phyloP scores from a whole-genome alignment of 2,113 vertebrate genomes.

The Hemiprocne comata region DNA sequence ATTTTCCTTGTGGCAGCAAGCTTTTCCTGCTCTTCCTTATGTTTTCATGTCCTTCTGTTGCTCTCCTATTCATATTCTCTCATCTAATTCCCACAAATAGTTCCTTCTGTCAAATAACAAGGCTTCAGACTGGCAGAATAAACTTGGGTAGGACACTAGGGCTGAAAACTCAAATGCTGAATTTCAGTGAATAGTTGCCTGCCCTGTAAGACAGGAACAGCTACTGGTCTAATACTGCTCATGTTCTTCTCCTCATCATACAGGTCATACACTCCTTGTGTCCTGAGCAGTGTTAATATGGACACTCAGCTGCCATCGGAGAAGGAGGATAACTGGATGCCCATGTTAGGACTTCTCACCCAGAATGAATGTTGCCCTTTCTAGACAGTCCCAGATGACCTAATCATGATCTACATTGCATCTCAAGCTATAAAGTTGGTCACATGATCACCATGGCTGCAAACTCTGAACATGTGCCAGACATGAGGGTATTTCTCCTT shows the following conservation, averaged over 20 bases:
- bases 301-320: rapidly evolving
- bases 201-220: neutral
- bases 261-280: neutral
- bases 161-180: neutral
- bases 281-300: neutral
- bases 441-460: neutral
- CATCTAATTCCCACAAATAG: neutral
- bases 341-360: neutral
- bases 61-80: neutral
- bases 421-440: neutral
- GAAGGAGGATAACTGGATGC: neutral
- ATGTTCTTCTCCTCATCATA: neutral
- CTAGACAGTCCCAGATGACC: neutral
- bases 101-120: neutral
- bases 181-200: neutral
- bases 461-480: neutral
- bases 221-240: neutral
- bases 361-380: neutral
- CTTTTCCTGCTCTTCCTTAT: neutral
- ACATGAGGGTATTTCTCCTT: neutral
- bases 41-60: neutral
- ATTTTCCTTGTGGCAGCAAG: neutral
- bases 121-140: neutral
- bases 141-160: neutral
- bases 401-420: neutral